Evolutionary conservation across 2,113 vertebrate genomes (phyloP).

Genomic region (Hipposideros armiger): DNA sequence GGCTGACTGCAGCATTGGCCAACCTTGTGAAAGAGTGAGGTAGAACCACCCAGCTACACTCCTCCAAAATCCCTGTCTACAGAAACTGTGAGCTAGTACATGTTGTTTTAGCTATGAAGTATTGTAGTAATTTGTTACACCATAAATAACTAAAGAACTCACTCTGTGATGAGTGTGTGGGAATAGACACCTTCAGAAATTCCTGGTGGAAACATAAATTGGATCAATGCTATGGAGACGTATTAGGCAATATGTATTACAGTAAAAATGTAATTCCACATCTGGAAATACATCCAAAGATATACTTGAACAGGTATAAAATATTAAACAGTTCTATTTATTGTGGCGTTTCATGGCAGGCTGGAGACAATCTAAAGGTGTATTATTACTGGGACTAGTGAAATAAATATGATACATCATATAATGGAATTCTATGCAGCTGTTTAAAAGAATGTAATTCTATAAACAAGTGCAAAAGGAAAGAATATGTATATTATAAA

Average conservation of each 20-base stretch:
- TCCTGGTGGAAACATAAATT: constrained; percentile 21
- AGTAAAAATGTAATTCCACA: constrained; percentile 44
- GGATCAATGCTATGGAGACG: background rate
- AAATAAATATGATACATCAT: background rate
- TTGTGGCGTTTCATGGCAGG: background rate
- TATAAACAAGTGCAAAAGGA: background rate
- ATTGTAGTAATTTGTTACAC: constrained; percentile 33
- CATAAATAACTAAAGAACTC: constrained; percentile 58
- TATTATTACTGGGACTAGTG: constrained; percentile 21
- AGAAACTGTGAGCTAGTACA: background rate
- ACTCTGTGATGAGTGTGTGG: background rate
- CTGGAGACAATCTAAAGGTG: constrained; percentile 56
- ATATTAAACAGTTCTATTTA: constrained; percentile 59
- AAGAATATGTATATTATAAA: background rate
- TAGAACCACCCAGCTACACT: background rate
- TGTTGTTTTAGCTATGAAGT: background rate
- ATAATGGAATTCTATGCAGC: background rate
- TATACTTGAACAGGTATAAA: constrained; percentile 33
- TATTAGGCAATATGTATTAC: background rate
- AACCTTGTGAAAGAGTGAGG: background rate
- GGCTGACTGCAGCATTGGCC: background rate
- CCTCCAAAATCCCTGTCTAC: background rate
- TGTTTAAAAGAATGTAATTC: constrained; percentile 37
- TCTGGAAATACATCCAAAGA: constrained; percentile 45
- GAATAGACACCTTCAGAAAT: constrained; percentile 5